phyloP scores from a whole-genome alignment of 2,797 vertebrate species.

The Sternarchorhynchus goeldii region DNA sequence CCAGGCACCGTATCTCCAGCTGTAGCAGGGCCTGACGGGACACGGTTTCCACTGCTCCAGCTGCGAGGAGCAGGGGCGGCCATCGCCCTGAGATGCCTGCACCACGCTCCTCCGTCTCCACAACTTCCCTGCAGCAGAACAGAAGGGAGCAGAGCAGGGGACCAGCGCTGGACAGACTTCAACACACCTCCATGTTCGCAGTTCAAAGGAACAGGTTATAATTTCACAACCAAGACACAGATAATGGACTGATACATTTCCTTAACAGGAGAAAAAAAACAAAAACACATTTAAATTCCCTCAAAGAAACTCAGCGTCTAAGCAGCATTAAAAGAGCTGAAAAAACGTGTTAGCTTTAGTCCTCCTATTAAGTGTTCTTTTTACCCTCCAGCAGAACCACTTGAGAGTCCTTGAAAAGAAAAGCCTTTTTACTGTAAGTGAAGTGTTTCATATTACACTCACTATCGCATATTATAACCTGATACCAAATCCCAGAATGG shows the following conservation, averaged over 20 bases:
- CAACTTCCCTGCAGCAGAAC: conserved; percentile 82
- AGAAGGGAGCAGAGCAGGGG: not conserved
- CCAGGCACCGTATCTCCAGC: conserved; percentile 90
- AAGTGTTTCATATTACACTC: conserved; percentile 44
- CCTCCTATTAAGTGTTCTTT: not conserved
- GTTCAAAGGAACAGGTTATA: no score
- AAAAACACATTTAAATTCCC: not conserved
- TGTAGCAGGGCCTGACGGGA: conserved; percentile 91
- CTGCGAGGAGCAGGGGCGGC: conserved; percentile 87
- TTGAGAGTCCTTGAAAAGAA: conserved; percentile 20
- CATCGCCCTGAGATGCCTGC: conserved; percentile 93
- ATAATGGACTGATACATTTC: not conserved
- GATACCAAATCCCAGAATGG: conserved; percentile 32
- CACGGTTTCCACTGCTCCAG: conserved; percentile 96
- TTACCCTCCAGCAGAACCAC: conserved; percentile 24
- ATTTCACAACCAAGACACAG: no score
- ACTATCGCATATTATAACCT: conserved; percentile 33
- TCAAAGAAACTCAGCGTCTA: not conserved
- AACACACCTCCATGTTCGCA: no score
- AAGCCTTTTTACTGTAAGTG: conserved; percentile 45
- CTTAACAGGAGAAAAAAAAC: not conserved
- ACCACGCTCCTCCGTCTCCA: conserved; percentile 82
- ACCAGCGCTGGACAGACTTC: no score
- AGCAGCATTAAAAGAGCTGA: conserved; percentile 1
- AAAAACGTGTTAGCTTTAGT: not conserved